Evolutionary conservation across 2,113 vertebrate species (phyloP).

Genomic region (Oncorhynchus kisutch): DNA sequence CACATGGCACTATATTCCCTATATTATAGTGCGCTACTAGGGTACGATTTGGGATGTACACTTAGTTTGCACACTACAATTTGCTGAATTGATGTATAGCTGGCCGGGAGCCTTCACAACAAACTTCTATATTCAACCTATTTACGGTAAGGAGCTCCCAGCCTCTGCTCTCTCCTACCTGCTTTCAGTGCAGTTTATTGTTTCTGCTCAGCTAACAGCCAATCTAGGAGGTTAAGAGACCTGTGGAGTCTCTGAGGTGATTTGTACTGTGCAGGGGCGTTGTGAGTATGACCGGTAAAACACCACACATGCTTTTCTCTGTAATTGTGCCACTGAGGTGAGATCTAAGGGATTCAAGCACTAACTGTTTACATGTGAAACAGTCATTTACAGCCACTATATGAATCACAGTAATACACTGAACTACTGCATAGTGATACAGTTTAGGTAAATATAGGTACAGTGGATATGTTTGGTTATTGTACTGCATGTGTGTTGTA

Average conservation of each 20-base stretch:
- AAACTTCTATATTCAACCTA: slow-evolving; percentile 21
- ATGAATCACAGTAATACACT: no score
- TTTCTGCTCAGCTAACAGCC: slow-evolving; percentile 11
- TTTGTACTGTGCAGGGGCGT: slow-evolving; percentile 12
- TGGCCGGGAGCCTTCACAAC: slow-evolving; percentile 35
- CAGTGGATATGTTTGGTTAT: no score
- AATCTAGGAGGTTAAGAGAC: slow-evolving; percentile 13
- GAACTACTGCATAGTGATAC: no score
- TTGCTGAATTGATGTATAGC: slow-evolving; percentile 27
- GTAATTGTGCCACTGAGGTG: background rate
- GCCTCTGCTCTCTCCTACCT: slow-evolving; percentile 24
- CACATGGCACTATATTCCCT: no score
- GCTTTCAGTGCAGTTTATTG: slow-evolving; percentile 33
- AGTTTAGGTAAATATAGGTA: no score
- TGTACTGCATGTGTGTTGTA: no score
- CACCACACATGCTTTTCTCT: background rate
- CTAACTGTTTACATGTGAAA: background rate
- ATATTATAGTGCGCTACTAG: no score
- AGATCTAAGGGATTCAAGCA: background rate
- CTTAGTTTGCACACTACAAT: slow-evolving; percentile 3
- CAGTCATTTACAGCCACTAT: no score
- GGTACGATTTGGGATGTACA: no score
- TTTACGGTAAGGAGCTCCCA: slow-evolving; percentile 32
- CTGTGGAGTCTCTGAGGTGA: slow-evolving; percentile 28
- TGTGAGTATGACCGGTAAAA: no score